Conservation (phyloP, 2,797 vertebrate species). For the Galagoides demidoff region DNA sequence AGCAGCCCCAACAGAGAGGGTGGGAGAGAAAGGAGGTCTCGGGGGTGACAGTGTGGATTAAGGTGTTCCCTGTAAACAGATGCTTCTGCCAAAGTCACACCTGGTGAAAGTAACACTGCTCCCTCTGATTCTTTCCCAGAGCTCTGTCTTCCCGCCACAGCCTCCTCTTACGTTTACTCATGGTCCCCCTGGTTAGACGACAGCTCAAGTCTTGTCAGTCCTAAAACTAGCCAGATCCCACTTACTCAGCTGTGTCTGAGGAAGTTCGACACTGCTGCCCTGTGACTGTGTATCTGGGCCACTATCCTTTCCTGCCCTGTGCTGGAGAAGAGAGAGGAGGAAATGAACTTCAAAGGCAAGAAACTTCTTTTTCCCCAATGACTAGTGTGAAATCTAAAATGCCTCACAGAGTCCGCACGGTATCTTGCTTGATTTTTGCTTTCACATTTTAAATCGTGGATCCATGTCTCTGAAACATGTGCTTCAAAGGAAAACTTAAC, state of each 20-base stretch:
- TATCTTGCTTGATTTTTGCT: constrained; percentile 43
- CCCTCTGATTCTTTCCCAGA: constrained; percentile 34
- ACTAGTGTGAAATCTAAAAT: constrained; percentile 5
- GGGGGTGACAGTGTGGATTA: background rate
- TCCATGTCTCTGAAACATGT: background rate
- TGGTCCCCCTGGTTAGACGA: background rate
- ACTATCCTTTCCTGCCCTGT: constrained; percentile 12
- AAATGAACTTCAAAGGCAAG: constrained; percentile 31
- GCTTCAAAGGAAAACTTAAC: background rate
- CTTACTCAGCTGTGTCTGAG: constrained; percentile 52
- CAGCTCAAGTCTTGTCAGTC: background rate
- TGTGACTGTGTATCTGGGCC: constrained; percentile 48
- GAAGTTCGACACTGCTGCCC: constrained; percentile 56
- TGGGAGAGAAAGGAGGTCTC: background rate
- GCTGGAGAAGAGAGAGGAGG: constrained; percentile 53
- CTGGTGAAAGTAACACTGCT: constrained; percentile 39
- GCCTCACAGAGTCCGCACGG: background rate
- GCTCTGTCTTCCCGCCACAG: constrained; percentile 6
- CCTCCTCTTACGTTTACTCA: constrained; percentile 3
- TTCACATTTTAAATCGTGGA: constrained; percentile 45
- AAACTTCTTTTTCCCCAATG: background rate
- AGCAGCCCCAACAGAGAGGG: background rate
- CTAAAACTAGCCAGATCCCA: background rate
- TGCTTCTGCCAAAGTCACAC: constrained; percentile 55
- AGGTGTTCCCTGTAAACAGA: constrained; percentile 28